Base-by-base conservation (phyloP, 2,888 invertebrate genomes). In the Nezara viridula region DNA sequence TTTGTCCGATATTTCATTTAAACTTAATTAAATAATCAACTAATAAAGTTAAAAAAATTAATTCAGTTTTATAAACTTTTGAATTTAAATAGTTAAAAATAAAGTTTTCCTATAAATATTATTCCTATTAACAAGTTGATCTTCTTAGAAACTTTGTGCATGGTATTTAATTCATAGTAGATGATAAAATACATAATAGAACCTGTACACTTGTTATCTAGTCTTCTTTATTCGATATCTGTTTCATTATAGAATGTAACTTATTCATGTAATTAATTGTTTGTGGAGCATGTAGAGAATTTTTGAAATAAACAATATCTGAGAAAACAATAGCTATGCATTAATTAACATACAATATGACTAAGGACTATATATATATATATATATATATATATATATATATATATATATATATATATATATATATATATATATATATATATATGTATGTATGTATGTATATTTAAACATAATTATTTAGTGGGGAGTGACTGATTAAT, bases 101-200 rank as follows among this genome's bases (percentile, higher is more conserved):
- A 88, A 90, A 89, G 86, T 86, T 52, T 40, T 89, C 73, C 73
- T 86, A 86, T 89, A 89, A 90, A 90, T 89, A 89, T 89, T 50
- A 89, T 86, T 86, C 85, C 88, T 89, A 85, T 66, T 89, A 88
- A 90, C 87, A 90, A 90, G 90, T 90, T 90, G 90, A 90, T 90
- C 90, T 90, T 90, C 90, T 90, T 90, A 90, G 90, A 89, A 89
- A 86, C 85, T 90, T 90, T 90, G 89, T 90, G 90, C 90, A 90
- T 90, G 90, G 90, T 90, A 90, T 90, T 89, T 77, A 77, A 73
- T 85, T 86, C 40, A 89, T 86, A 86, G 90, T 90, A 90, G 90
- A 90, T 89, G 86, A 89, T 90, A 90, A 89, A 87, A 89, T 90
- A 89, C 47, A 86, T 60, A 77, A 88, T 89, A 90, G 89, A 89